These are phyloP conservation scores for Campylomormyrus numenius DNA, from an alignment of 2,113 vertebrate genomes.

Conservation along the genomic window DNA sequence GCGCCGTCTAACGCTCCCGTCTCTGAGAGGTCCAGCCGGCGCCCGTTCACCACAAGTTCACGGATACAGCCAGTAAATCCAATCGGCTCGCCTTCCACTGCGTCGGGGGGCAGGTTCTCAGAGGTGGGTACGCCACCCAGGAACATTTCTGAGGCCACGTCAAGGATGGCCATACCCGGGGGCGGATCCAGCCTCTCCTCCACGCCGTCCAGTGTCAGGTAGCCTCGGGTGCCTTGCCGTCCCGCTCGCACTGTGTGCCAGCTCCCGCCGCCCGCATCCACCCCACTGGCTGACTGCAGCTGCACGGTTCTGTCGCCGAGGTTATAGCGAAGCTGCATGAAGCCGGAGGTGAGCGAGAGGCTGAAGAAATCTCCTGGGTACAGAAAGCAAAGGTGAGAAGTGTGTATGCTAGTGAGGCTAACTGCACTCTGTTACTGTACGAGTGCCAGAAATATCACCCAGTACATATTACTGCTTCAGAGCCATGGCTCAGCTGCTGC, in stretches of 20 bases:
- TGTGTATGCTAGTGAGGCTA: background rate
- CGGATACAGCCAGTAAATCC: conserved; percentile 70
- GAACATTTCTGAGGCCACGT: conserved; percentile 66
- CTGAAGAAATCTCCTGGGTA: conserved; percentile 78
- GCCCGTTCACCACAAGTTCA: conserved; percentile 64
- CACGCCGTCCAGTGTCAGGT: conserved; percentile 62
- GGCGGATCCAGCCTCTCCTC: conserved; percentile 48
- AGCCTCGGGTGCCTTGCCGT: conserved; percentile 61
- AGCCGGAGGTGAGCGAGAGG: conserved; percentile 64
- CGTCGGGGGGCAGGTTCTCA: conserved; percentile 55
- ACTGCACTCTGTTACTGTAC: background rate
- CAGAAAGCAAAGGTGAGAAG: conserved; percentile 1
- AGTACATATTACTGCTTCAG: background rate
- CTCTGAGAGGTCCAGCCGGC: conserved; percentile 66
- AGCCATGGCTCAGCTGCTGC: background rate
- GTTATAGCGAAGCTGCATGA: conserved; percentile 70
- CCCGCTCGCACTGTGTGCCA: conserved; percentile 71
- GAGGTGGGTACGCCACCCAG: conserved; percentile 70
- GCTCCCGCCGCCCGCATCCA: conserved; percentile 41
- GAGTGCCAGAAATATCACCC: background rate
- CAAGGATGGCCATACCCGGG: conserved; percentile 61
- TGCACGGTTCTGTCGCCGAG: conserved; percentile 64
- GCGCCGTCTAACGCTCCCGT: conserved; percentile 59
- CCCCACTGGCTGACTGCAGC: conserved; percentile 52
- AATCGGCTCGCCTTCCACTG: conserved; percentile 55